phyloP scores from a whole-genome alignment of 2,888 invertebrate species.

The Physocephala rufipes region DNA sequence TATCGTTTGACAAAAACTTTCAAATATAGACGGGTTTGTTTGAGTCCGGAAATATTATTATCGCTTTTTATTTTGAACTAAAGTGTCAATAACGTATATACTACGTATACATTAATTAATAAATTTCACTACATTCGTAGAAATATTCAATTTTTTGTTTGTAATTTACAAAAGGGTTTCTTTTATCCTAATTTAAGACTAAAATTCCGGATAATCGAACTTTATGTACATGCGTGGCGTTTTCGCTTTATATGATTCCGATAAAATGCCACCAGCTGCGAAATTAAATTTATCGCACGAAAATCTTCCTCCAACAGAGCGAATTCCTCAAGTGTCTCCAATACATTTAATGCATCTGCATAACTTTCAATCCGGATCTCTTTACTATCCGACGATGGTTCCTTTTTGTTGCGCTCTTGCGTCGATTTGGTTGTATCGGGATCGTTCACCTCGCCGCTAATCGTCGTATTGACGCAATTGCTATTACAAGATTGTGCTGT shows the following conservation, averaged over 20 bases:
- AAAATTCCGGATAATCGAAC: too few relatives aligned
- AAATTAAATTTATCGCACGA: conserved; percentile 48
- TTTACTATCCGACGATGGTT: neutral
- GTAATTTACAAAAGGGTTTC: too few relatives aligned
- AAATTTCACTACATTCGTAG: too few relatives aligned
- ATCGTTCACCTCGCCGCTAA: neutral
- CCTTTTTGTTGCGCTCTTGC: neutral
- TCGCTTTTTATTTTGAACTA: too few relatives aligned
- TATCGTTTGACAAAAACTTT: too few relatives aligned
- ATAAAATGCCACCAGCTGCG: conserved; percentile 46
- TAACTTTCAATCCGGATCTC: conserved; percentile 31
- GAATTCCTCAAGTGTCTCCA: conserved; percentile 49
- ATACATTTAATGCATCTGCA: conserved; percentile 44
- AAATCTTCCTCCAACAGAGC: conserved; percentile 49
- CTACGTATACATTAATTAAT: too few relatives aligned
- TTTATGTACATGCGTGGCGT: neutral
- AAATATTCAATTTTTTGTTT: too few relatives aligned
- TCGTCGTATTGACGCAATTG: neutral
- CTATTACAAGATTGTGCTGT: neutral
- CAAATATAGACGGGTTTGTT: too few relatives aligned
- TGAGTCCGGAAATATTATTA: too few relatives aligned
- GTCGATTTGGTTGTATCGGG: neutral
- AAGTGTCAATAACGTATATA: too few relatives aligned
- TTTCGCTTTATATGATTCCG: conserved; percentile 22
- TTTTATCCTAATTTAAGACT: too few relatives aligned